A percentile compares a stretch with the other conserved stretches of the same genome.
These are phyloP conservation scores for Nemopilema nomurai DNA, from an alignment of 30 jellyfish, hydroid and myxozoan species.

Conservation along the genomic window DNA sequence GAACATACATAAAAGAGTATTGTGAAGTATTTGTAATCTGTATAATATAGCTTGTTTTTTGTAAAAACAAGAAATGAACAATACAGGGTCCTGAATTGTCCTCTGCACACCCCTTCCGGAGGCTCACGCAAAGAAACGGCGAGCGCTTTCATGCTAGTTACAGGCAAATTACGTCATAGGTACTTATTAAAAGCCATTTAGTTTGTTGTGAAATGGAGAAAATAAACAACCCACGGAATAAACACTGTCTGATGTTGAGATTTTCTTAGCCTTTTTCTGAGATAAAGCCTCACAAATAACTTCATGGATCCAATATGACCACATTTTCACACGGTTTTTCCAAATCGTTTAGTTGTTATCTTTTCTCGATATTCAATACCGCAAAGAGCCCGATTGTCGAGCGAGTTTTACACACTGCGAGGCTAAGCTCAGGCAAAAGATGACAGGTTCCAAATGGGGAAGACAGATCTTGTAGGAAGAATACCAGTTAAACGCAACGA, in stretches of 20 bases:
- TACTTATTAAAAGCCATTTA: background rate
- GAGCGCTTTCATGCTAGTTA: background rate
- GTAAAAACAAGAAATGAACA: background rate
- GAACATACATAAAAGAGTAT: background rate
- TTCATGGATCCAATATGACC: background rate
- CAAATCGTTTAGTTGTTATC: too few species aligned
- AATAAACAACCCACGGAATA: background rate
- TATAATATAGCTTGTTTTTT: slow-evolving; percentile 1
- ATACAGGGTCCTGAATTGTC: slow-evolving; percentile 2
- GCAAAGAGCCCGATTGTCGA: too few species aligned
- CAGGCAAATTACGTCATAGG: slow-evolving; percentile 9
- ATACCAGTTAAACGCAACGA: too few species aligned
- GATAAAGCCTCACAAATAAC: background rate
- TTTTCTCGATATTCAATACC: too few species aligned
- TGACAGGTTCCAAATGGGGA: too few species aligned
- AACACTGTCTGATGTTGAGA: background rate
- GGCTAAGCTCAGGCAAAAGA: too few species aligned
- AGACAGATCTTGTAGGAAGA: too few species aligned
- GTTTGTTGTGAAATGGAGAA: background rate
- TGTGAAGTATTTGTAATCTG: background rate
- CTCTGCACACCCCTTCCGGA: slow-evolving; percentile 35
- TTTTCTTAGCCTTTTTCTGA: background rate
- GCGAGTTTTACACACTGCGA: too few species aligned
- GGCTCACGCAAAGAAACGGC: background rate
- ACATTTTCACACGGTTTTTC: background rate